These are phyloP conservation scores for Mobula hypostoma DNA, from an alignment of 2,113 vertebrate species.

Conservation along the genomic window DNA sequence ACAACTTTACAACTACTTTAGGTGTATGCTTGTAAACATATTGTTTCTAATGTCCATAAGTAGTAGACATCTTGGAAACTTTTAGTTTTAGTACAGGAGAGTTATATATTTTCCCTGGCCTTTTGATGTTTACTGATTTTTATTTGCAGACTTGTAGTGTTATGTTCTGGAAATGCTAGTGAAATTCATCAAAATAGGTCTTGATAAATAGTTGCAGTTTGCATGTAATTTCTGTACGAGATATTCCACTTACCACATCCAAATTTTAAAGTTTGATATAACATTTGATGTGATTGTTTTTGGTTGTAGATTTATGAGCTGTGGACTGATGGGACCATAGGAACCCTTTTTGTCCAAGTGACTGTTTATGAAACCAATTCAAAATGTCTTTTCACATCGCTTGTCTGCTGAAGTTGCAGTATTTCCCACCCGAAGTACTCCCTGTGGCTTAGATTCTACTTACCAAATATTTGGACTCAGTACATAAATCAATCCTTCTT, in stretches of 20 bases:
- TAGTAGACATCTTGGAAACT: neutral
- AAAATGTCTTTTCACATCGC: neutral
- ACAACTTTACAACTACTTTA: neutral
- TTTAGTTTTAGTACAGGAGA: neutral
- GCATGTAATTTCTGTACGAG: neutral
- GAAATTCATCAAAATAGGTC: neutral
- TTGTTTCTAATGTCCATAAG: neutral
- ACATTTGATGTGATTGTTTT: too few relatives aligned
- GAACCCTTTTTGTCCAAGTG: neutral
- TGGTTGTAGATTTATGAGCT: neutral
- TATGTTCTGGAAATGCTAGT: neutral
- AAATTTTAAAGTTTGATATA: neutral
- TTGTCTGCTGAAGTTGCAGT: neutral
- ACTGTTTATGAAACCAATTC: neutral
- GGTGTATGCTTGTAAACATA: neutral
- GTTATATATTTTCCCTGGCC: neutral
- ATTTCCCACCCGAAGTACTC: neutral
- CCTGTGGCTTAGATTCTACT: neutral
- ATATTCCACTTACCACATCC: neutral
- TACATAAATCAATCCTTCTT: neutral
- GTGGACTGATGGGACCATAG: neutral
- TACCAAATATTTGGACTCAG: neutral
- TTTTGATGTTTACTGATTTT: neutral
- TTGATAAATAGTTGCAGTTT: neutral
- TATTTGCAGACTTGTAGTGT: neutral